Percentiles rank a stretch among this genome's conserved stretches.
These are phyloP conservation scores for Melanophora roralis DNA, from an alignment of 2,888 invertebrate species.

Conservation along the genomic window DNA sequence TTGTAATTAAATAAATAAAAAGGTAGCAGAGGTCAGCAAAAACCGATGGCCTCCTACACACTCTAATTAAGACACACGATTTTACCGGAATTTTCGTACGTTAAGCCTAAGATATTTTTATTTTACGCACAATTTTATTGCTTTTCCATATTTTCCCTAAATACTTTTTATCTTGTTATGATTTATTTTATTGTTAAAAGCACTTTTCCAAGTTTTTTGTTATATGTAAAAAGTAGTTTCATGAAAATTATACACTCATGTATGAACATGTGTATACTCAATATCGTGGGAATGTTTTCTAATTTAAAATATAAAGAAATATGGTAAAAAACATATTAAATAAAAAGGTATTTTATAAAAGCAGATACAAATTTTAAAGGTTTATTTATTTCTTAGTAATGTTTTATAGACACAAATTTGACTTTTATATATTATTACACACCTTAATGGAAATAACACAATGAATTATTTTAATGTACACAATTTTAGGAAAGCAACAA, in stretches of 20 bases:
- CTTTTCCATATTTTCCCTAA: too few species aligned
- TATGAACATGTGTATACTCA: constrained; percentile 4
- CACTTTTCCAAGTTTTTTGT: too few species aligned
- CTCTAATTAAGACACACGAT: not conserved
- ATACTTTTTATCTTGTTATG: too few species aligned
- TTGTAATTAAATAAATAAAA: constrained; percentile 55
- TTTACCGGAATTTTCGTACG: not conserved
- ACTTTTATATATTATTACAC: too few species aligned
- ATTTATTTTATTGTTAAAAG: constrained; percentile 52
- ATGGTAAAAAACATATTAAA: not conserved
- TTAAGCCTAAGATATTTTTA: not conserved
- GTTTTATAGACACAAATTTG: too few species aligned
- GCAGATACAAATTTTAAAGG: too few species aligned
- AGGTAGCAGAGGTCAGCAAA: constrained; percentile 52
- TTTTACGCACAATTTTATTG: too few species aligned
- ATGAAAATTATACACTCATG: constrained; percentile 6
- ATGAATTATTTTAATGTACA: constrained; percentile 5
- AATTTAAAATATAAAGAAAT: constrained; percentile 10
- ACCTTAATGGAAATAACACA: not conserved
- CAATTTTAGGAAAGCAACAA: constrained; percentile 33
- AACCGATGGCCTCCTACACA: not conserved
- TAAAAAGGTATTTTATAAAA: too few species aligned
- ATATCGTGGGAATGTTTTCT: constrained; percentile 38
- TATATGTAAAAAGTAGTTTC: too few species aligned
- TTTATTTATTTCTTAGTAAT: too few species aligned